These are phyloP conservation scores for Apoda limacodes DNA, from an alignment of 2,888 invertebrate species.

Conservation along the genomic window DNA sequence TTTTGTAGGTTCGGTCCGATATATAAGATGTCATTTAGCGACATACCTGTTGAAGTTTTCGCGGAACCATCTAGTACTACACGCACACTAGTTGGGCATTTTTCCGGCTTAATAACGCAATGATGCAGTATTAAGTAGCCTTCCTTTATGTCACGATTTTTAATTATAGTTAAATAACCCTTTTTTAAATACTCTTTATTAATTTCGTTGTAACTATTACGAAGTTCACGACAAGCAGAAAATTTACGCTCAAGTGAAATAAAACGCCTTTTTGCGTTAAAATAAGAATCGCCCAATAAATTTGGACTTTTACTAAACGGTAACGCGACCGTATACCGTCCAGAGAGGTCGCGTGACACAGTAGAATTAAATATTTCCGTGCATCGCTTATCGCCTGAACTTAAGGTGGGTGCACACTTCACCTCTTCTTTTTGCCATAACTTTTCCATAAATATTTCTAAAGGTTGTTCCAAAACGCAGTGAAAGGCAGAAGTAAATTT, in stretches of 20 bases:
- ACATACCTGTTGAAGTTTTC: constrained; percentile 8
- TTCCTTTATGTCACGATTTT: too few species aligned
- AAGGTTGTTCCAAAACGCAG: constrained; percentile 5
- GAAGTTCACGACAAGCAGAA: too few species aligned
- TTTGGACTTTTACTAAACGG: constrained; percentile 8
- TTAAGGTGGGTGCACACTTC: constrained; percentile 2
- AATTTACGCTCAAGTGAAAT: too few species aligned
- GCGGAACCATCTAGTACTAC: constrained; percentile 10
- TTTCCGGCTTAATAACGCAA: constrained; percentile 8
- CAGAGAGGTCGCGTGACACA: constrained; percentile 2
- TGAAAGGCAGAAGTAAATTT: not conserved
- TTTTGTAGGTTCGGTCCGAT: constrained; percentile 7
- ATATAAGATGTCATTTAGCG: constrained; percentile 12
- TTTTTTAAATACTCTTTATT: too few species aligned
- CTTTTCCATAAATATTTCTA: constrained; percentile 5
- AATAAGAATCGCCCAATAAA: too few species aligned
- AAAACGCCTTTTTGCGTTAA: too few species aligned
- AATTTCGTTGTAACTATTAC: too few species aligned
- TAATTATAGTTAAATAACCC: too few species aligned
- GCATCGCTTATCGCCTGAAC: constrained; percentile 7
- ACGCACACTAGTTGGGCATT: constrained; percentile 8
- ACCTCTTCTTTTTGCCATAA: constrained; percentile 5
- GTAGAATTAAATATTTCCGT: constrained; percentile 3
- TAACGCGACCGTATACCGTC: constrained; percentile 7
- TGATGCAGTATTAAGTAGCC: too few species aligned